Evolutionary conservation across 2,797 vertebrate species (phyloP), one percentile per base, ranked within the genome.

Genomic region (Anabacerthia variegaticeps): DNA sequence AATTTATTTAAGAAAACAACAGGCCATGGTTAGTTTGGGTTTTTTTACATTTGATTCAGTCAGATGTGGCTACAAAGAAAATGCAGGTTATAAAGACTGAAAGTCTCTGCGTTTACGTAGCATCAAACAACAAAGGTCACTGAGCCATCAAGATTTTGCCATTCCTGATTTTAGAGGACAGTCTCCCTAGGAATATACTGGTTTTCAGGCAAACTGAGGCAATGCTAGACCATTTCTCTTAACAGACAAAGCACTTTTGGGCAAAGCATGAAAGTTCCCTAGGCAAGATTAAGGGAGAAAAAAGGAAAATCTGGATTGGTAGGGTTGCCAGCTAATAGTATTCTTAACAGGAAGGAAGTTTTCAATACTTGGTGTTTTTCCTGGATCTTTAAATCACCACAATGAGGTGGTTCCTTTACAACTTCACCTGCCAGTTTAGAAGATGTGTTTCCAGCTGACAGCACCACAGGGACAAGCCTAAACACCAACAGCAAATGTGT

Each of bases 1-100:
- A 43, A 59, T 81, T 91, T 80, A 63, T 89, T 12, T 58, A 27
- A 82, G 41, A 86, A 92, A 86, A 87, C 49, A 86, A 84, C 37
- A 75, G 46, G 34, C 14, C 2, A 0, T 6, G 11, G 15, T 78
- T 84, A 67, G n/a, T 71, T 76, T 61, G 20, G 4, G 6, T 67
- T 56, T 82, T 88, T 76, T 19, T 46, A 46, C 49, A 78, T 62
- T 48, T 67, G 11, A 75, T 65, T 73, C 66, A 79, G 22, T 66
- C 63, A 73, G 41, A 71, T 17, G 14, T 18, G 51, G n/a, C 68
- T 92, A 67, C 10, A 67, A 76, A 66, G 52, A 69, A 82, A 89
- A 58, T 1, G 6, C 10, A 13, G 27, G 43, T 28, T 18, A 91
- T 61, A 41, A 89, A 80, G 20, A 32, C 52, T 66, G 48, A 61